Evolutionary conservation across 2,888 invertebrate genomes (phyloP).

Genomic region (Calameuta idolon): DNA sequence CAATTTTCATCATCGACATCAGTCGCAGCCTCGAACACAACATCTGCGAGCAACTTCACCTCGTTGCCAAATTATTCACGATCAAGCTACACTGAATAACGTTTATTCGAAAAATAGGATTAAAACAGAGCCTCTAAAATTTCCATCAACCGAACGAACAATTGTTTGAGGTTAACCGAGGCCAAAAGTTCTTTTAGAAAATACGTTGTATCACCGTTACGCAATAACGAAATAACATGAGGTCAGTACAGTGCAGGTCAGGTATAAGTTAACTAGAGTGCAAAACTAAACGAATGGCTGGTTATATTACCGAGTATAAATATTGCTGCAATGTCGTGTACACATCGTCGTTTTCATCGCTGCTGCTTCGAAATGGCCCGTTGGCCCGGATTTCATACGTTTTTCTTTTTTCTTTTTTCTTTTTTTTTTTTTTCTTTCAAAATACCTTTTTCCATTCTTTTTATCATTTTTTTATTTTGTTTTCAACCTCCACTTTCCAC

Average conservation of each 20-base stretch:
- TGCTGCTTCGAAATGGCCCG: not conserved
- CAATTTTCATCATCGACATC: not conserved
- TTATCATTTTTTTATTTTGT: not conserved
- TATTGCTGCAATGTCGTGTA: not conserved
- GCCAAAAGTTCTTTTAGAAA: not conserved
- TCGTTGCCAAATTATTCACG: not conserved
- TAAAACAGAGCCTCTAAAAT: not conserved
- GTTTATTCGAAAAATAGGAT: not conserved
- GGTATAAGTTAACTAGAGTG: not conserved
- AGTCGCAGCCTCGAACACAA: not conserved
- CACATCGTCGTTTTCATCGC: not conserved
- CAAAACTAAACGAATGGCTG: constrained; percentile 2
- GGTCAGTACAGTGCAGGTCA: not conserved
- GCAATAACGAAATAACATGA: not conserved
- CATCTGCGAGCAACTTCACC: not conserved
- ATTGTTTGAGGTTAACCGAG: not conserved
- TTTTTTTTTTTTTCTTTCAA: not conserved
- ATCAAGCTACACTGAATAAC: not conserved
- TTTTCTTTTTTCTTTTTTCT: not conserved
- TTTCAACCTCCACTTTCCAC: not conserved
- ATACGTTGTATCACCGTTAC: not conserved
- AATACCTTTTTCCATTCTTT: not conserved
- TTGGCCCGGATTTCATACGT: not conserved
- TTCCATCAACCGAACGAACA: not conserved
- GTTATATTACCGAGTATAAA: not conserved